Conservation (phyloP, 2,888 invertebrate genomes). For the Monochamus alternatus region DNA sequence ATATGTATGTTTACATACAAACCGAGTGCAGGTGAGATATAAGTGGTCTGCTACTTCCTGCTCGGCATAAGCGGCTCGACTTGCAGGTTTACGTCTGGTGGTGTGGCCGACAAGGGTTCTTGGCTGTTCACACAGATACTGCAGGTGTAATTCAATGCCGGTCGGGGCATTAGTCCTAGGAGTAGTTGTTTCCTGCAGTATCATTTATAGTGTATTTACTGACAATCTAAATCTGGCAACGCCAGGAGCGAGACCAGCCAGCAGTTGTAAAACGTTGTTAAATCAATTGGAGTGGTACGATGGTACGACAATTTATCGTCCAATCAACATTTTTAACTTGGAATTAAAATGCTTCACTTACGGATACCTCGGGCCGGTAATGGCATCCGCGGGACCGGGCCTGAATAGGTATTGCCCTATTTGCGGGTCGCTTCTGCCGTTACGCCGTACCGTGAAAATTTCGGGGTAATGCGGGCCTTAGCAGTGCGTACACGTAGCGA, state of each 20-base stretch:
- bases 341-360: conserved; percentile 60
- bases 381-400: conserved; percentile 29
- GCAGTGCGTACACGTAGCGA: neutral
- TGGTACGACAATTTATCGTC: conserved; percentile 61
- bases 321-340: conserved; percentile 65
- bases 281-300: conserved; percentile 59
- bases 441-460: conserved; percentile 6
- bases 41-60: too few relatives aligned
- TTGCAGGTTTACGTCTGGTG: too few relatives aligned
- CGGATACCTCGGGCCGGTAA: conserved; percentile 44
- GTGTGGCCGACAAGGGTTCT: too few relatives aligned
- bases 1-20: too few relatives aligned
- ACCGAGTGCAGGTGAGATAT: too few relatives aligned
- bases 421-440: neutral
- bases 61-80: too few relatives aligned
- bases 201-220: too few relatives aligned
- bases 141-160: too few relatives aligned
- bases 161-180: too few relatives aligned
- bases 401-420: conserved; percentile 37
- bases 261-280: conserved; percentile 62
- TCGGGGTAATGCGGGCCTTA: conserved; percentile 10
- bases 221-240: too few relatives aligned
- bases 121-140: too few relatives aligned
- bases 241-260: conserved; percentile 40
- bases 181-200: too few relatives aligned